A percentile compares a stretch with the other conserved stretches of the same genome.
Conservation (phyloP, 1,140 invertebrate species). For the Chymomyza costata region DNA sequence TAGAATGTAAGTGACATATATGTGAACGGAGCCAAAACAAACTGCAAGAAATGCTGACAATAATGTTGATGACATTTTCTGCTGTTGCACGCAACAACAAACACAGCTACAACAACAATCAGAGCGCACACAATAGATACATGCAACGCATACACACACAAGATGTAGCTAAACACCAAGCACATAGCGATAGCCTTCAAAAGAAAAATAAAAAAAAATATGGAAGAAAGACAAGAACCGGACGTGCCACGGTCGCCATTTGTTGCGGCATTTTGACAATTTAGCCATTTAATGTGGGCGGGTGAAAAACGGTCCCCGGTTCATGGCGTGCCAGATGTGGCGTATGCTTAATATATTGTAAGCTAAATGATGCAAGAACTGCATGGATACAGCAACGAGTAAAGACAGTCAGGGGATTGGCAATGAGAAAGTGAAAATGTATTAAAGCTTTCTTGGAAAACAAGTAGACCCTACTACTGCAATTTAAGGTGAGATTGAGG, state of each 20-base stretch:
- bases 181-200: constrained; percentile 4
- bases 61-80: constrained; percentile 60
- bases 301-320: neutral
- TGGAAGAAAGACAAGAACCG: constrained; percentile 23
- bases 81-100: constrained; percentile 52
- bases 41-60: constrained; percentile 38
- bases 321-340: constrained; percentile 9
- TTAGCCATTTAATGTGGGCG: constrained; percentile 47
- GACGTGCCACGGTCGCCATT: constrained; percentile 55
- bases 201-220: constrained; percentile 4
- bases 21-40: too few relatives aligned
- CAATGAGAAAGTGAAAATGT: neutral
- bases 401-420: constrained; percentile 22
- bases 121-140: constrained; percentile 19
- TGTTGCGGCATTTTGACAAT: constrained; percentile 66
- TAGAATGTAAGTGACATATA: constrained; percentile 16
- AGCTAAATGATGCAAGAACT: too few relatives aligned
- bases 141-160: constrained; percentile 31
- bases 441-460: too few relatives aligned
- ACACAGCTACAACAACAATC: constrained; percentile 40
- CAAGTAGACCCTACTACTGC: too few relatives aligned
- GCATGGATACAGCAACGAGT: neutral
- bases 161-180: constrained; percentile 2
- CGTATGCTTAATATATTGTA: constrained; percentile 34
- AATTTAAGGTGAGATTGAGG: too few relatives aligned